Conservation (phyloP, 2,888 invertebrate species). For the Furcula furcula region DNA sequence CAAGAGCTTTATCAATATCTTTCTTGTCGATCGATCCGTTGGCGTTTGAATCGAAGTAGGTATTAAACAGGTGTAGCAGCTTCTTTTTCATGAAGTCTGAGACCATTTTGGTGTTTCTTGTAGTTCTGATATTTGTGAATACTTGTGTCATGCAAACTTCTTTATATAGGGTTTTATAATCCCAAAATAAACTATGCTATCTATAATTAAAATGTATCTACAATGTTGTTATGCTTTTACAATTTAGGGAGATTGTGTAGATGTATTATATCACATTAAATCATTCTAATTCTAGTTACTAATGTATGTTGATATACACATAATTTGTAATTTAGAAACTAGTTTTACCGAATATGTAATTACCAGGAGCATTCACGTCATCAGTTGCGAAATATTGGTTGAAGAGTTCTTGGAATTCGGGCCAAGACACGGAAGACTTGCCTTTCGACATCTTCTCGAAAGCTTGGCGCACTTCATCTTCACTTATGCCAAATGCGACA, state of each 20-base stretch:
- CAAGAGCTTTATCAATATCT: slow-evolving; percentile 92
- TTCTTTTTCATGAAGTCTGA: slow-evolving; percentile 95
- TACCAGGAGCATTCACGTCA: slow-evolving; percentile 55
- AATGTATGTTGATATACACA: too few species aligned
- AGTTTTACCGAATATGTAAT: slow-evolving; percentile 87
- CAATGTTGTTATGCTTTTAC: too few species aligned
- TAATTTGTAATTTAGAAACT: slow-evolving; percentile 30
- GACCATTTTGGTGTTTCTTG: slow-evolving; percentile 76
- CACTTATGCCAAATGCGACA: slow-evolving; percentile 88
- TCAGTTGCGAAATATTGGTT: slow-evolving; percentile 86
- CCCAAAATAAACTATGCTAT: neutral
- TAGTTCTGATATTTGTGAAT: neutral
- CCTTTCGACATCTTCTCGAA: slow-evolving; percentile 90
- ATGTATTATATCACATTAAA: too few species aligned
- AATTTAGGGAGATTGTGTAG: too few species aligned
- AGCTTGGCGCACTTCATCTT: slow-evolving; percentile 87
- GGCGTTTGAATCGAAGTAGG: slow-evolving; percentile 94
- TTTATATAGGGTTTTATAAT: neutral
- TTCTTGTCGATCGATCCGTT: slow-evolving; percentile 94
- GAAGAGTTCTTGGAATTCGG: slow-evolving; percentile 90
- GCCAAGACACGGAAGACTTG: slow-evolving; percentile 85
- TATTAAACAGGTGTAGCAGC: slow-evolving; percentile 91
- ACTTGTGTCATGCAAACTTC: neutral
- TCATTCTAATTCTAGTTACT: too few species aligned
- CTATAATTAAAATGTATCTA: too few species aligned